Evolutionary conservation across 2,113 vertebrate species (phyloP).

Genomic region (Amphiprion percula): DNA sequence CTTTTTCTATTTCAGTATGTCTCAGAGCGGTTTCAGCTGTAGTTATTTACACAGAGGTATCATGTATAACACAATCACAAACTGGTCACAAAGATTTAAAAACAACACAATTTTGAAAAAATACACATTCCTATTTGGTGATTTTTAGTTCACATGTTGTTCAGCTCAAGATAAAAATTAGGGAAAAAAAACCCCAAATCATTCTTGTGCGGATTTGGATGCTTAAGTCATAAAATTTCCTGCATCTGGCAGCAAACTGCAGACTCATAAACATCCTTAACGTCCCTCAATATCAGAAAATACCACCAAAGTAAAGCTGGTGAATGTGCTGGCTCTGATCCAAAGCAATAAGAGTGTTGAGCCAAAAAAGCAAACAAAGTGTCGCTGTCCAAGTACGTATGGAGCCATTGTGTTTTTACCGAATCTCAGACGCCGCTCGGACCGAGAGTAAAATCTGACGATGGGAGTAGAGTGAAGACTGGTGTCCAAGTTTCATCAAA

Average conservation of each 20-base stretch:
- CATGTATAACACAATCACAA: too few species aligned
- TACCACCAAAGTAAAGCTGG: slow-evolving; percentile 29
- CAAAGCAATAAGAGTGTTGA: slow-evolving; percentile 41
- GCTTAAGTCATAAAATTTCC: not conserved
- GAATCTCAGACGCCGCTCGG: not conserved
- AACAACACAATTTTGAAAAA: too few species aligned
- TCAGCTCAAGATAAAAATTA: too few species aligned
- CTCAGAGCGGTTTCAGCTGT: too few species aligned
- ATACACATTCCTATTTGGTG: not conserved
- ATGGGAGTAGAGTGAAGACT: not conserved
- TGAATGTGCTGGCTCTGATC: slow-evolving; percentile 19
- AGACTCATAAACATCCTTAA: slow-evolving; percentile 25
- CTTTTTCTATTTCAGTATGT: too few species aligned
- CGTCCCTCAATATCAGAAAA: slow-evolving; percentile 19
- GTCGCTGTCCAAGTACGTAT: slow-evolving; percentile 3
- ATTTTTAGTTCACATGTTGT: too few species aligned
- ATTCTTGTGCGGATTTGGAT: not conserved
- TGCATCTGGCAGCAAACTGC: not conserved
- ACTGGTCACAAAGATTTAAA: too few species aligned
- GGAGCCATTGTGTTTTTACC: slow-evolving; percentile 1
- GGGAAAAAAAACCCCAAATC: too few species aligned
- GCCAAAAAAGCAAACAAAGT: slow-evolving; percentile 27
- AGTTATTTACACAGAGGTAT: too few species aligned
- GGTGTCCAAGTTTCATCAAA: not conserved
- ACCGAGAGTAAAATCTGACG: slow-evolving; percentile 21